phyloP scores from a whole-genome alignment of 2,797 vertebrate species.

The Siniperca scherzeri region DNA sequence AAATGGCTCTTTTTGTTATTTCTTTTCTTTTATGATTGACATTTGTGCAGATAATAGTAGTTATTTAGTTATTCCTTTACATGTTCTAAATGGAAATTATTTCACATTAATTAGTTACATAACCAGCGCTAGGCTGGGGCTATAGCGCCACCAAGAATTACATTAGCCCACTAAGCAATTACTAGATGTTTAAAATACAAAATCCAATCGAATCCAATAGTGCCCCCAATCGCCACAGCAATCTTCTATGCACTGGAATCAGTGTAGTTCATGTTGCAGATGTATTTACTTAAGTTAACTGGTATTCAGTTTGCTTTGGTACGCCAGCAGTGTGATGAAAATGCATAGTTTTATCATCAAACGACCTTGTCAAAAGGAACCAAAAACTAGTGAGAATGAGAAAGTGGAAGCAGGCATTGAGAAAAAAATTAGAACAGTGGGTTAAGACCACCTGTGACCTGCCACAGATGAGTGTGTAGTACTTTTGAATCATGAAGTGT shows the following conservation, averaged over 20 bases:
- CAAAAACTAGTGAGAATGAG: background rate
- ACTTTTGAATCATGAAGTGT: background rate
- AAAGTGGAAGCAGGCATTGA: background rate
- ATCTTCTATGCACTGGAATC: background rate
- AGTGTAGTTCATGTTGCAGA: background rate
- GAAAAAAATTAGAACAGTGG: background rate
- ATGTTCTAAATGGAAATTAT: background rate
- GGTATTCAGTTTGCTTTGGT: background rate
- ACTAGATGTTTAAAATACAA: background rate
- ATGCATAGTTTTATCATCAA: background rate
- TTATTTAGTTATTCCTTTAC: background rate
- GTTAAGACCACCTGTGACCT: conserved; percentile 1
- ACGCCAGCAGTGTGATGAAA: background rate
- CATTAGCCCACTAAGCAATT: background rate
- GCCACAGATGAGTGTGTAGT: background rate
- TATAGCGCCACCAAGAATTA: background rate
- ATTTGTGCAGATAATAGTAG: background rate
- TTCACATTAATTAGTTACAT: background rate
- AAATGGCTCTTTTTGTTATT: conserved; percentile 12
- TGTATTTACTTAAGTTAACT: background rate
- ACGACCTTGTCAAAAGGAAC: background rate
- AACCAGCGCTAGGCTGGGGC: background rate
- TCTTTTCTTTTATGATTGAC: background rate
- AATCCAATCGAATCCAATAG: background rate
- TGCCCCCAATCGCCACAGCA: background rate